Conservation (phyloP, 2,888 invertebrate genomes). For the Zygaena filipendulae region DNA sequence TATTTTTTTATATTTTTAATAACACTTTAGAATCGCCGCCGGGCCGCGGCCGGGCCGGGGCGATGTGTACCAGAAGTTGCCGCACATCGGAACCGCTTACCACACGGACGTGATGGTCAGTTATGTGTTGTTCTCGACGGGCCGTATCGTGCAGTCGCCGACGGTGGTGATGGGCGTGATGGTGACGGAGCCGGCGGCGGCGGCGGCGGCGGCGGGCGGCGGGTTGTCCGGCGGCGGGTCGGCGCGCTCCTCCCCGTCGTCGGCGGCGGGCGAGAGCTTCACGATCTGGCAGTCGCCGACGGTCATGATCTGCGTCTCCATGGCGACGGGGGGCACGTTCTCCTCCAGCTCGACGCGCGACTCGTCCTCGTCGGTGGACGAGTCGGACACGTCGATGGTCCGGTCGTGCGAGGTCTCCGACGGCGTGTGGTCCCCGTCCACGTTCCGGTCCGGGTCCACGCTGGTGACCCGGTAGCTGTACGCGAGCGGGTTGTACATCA, state of each 20-base stretch:
- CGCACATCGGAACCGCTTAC: too few relatives aligned
- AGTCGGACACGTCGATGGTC: conserved; percentile 56
- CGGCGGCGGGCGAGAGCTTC: conserved; percentile 43
- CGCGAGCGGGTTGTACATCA: conserved; percentile 57
- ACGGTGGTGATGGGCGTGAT: conserved; percentile 59
- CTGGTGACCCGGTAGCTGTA: conserved; percentile 43
- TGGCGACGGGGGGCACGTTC: conserved; percentile 35
- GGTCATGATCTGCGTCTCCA: conserved; percentile 60
- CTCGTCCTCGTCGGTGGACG: conserved; percentile 45
- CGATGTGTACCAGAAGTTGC: too few relatives aligned
- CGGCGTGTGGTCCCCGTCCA: conserved; percentile 33
- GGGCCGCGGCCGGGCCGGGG: too few relatives aligned
- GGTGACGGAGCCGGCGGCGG: conserved; percentile 47
- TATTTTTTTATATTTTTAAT: too few relatives aligned
- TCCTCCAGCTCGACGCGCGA: conserved; percentile 42
- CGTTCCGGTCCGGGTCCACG: conserved; percentile 42
- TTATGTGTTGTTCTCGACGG: conserved; percentile 51
- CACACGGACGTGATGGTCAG: too few relatives aligned
- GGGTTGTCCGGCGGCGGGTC: conserved; percentile 22
- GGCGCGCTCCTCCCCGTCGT: conserved; percentile 38
- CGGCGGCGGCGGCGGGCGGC: conserved; percentile 24
- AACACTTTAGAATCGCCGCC: too few relatives aligned
- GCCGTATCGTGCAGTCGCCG: conserved; percentile 60
- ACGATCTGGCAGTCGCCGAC: conserved; percentile 64
- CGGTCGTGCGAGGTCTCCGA: conserved; percentile 38